Base-by-base conservation (phyloP, 2,797 vertebrate species). In the Myoxocephalus aenaeus region DNA sequence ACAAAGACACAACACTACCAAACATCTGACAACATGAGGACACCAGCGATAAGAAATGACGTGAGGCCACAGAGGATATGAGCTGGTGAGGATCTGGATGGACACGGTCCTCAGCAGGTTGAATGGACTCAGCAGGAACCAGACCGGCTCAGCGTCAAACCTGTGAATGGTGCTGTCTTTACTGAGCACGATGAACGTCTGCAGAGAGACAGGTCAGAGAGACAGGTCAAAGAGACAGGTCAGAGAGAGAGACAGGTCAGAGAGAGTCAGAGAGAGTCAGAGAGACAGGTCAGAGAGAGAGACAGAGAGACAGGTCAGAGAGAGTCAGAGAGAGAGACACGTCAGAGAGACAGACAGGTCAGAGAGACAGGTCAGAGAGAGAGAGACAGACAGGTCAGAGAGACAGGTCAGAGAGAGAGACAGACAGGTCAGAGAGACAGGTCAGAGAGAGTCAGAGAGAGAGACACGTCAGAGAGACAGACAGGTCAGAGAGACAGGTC, bases 121-220 rank as follows among this genome's bases (percentile, higher is more conserved):
- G 87, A 97, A 96, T 1, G 97, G 96, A 9, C 92, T 95, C 80
- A 99, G 91, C 86, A 97, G 18, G 84, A 95, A 97, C 77, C 97
- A 94, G 10, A 96, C 94, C 0, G 95, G 90, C 0, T 96, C 96
- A 1, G 96, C 94, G 0, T 95, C 96, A 89, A 99, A 99, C 79
- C 98, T 95, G 92, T 95, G 96, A 89, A 99, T 95, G 63, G 94
- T 75, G 69, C 96, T 97, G 73, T 96, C 95, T 89, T 95, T 97
- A 89, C 94, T 95, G 81, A 99, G 88, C 70, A 98, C 95, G 7
- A 98, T 94, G 92, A 97, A 99, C 0, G 96, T 98, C 98, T 99
- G 94, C 56, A 77, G 74, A 57, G 13, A 54, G 15, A 57, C 8
- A 53, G 51, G 18, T 65, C 53, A 79, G 17, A 36, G 13, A 48